Evolutionary conservation across 2,888 invertebrate genomes (phyloP), one percentile per base, ranked within the genome.

Genomic region (Ormia ochracea): DNA sequence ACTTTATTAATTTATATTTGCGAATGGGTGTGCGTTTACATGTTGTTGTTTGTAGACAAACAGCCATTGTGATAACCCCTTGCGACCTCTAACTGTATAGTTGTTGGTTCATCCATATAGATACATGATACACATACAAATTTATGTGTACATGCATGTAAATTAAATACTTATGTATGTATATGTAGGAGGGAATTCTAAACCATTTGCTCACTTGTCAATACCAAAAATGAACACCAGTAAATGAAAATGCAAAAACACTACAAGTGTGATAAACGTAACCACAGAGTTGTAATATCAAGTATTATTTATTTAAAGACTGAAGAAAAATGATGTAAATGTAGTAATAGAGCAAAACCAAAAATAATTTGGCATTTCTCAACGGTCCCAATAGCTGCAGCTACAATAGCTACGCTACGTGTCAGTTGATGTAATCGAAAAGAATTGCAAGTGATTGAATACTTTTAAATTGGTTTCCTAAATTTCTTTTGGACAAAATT

Each of bases 161-260:
- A n/a, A n/a, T n/a, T n/a, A n/a, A n/a, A n/a, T n/a, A n/a, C n/a
- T n/a, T n/a, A n/a, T n/a, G 10, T 61, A 21, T 50, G 9, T 33
- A 17, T n/a, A n/a, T 43, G 45, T 73, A 19, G 33, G 31, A 33
- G 41, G 45, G 52, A 43, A 63, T 72, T 61, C 72, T 54, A 43
- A 72, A 80, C 58, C 66, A 80, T 72, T 76, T 72, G 66, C 61
- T 68, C 54, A 61, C 66, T 56, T 61, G 70, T 50, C 66, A 63
- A 72, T 66, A 66, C 56, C 38, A 59, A 36, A 59, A 56, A 56
- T 45, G 33, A 65, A 17, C 23, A 6, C 17, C 41, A 75, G 54
- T 66, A 45, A 59, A 45, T n/a, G 38, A 56, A 14, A 45, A 50
- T 50, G n/a, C 26, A 23, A 38, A 31, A 61, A 21, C 2, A 3